Evolutionary conservation across 2,888 invertebrate species (phyloP), one percentile per base, ranked within the genome.

Genomic region (Digitonthophagus gazella): DNA sequence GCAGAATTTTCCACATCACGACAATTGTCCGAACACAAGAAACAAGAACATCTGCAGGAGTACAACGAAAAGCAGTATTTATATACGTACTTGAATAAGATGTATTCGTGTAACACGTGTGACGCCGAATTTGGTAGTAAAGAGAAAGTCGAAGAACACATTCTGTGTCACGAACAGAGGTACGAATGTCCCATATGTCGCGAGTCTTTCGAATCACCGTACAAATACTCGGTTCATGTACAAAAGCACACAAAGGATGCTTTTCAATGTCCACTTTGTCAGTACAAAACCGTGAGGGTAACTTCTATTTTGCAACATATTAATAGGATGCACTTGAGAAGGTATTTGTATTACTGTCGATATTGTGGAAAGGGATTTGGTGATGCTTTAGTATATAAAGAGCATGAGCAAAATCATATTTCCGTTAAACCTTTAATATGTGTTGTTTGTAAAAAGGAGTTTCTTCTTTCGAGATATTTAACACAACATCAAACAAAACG

Each of bases 321-420:
- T 83, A 87, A 83, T 83, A 83, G 85, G 56, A 85, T 85, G 80
- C 86, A 86, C 73, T 78, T 80, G 67, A 84, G 85, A 76, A 81
- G 84, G 65, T 83, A 81, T 71, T 81, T 81, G 64, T 83, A 78
- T 69, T 81, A 85, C 4, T 86, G 86, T 68, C 77, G 82, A 22
- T 79, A 79, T 1, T 86, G 86, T 69, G 86, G 85, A 0, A 85
- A 85, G 74, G 83, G 82, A 2, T 86, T 81, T 74, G 82, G 84
- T 0, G 80, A 80, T 14, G 79, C 79, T n/a, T 80, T 83, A 3
- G 84, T 84, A 58, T 78, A 85, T 22, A 78, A 81, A 58, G 78
- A 83, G 15, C 86, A 86, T 69, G 78, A 81, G 44, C 76, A 79
- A 22, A 74, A 77, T 64, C 86, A 86, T 70, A 79, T 83, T 57